These are phyloP conservation scores for Scotopteryx bipunctaria DNA, from an alignment of 2,888 invertebrate genomes.

Conservation along the genomic window DNA sequence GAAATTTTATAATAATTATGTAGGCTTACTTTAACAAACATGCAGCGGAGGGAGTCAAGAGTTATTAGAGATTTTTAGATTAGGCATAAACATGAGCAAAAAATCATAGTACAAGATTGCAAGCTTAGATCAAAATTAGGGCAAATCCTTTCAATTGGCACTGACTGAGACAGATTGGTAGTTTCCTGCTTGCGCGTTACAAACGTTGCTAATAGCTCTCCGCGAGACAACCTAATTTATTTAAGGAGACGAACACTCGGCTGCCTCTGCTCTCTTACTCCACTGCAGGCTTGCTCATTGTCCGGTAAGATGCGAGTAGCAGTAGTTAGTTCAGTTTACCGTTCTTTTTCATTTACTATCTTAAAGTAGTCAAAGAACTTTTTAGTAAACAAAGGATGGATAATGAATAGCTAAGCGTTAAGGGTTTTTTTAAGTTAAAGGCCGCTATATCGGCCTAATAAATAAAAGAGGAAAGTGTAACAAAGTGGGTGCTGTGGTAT, in stretches of 20 bases:
- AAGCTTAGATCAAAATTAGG: slow-evolving; percentile 41
- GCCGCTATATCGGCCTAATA: too few species aligned
- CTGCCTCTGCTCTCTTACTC: slow-evolving; percentile 35
- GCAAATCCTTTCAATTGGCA: slow-evolving; percentile 62
- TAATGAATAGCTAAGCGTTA: too few species aligned
- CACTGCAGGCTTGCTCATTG: slow-evolving; percentile 9
- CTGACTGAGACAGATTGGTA: slow-evolving; percentile 66
- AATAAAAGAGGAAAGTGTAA: background rate
- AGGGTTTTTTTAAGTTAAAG: too few species aligned
- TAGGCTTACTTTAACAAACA: background rate
- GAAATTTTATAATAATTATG: too few species aligned
- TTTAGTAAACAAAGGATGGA: too few species aligned
- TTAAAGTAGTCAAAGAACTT: too few species aligned
- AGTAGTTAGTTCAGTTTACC: background rate
- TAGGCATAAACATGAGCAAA: background rate
- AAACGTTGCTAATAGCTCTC: slow-evolving; percentile 63
- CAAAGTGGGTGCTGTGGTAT: too few species aligned
- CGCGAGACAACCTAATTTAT: slow-evolving; percentile 67
- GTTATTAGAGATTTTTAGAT: too few species aligned
- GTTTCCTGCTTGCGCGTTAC: slow-evolving; percentile 70
- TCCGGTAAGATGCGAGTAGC: background rate
- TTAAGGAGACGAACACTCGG: slow-evolving; percentile 50
- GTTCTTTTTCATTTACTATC: background rate
- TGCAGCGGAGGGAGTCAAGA: too few species aligned
- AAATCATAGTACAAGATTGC: slow-evolving; percentile 1